Evolutionary conservation across 2,797 vertebrate genomes (phyloP).

Genomic region (Phataginus tricuspis): DNA sequence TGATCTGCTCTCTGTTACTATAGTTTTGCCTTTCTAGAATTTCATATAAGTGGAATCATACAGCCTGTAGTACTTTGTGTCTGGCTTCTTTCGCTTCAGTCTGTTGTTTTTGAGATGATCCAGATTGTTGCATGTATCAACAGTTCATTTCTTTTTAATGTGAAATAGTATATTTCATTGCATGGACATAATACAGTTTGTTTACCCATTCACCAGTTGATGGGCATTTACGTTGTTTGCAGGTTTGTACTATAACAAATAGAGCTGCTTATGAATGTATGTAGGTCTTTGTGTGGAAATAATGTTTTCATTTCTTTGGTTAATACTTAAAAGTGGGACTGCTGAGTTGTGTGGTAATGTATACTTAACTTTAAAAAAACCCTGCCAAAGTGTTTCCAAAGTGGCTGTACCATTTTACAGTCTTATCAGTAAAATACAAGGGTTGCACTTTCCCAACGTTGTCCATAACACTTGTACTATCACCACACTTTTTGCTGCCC

Average conservation of each 20-base stretch:
- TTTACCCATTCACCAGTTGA: neutral
- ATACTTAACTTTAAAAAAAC: neutral
- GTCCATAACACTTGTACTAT: neutral
- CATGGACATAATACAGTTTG: neutral
- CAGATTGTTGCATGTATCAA: neutral
- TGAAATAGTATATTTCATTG: neutral
- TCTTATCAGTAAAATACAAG: neutral
- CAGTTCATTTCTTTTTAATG: neutral
- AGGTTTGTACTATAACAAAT: conserved; percentile 1
- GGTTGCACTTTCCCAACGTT: neutral
- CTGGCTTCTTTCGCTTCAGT: neutral
- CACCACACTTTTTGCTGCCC: neutral
- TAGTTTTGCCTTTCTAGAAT: conserved; percentile 1
- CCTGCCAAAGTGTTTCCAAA: conserved; percentile 18
- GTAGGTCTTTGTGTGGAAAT: neutral
- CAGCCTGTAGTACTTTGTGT: neutral
- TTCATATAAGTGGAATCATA: neutral
- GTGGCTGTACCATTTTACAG: neutral
- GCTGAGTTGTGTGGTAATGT: neutral
- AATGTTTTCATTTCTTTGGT: neutral
- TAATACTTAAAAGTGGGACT: neutral
- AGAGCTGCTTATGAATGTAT: neutral
- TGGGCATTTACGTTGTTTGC: neutral
- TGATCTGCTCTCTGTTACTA: neutral
- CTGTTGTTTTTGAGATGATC: neutral